These are phyloP conservation scores for Halcyon leucocephala DNA, from an alignment of 2,797 vertebrate genomes.

Conservation along the genomic window DNA sequence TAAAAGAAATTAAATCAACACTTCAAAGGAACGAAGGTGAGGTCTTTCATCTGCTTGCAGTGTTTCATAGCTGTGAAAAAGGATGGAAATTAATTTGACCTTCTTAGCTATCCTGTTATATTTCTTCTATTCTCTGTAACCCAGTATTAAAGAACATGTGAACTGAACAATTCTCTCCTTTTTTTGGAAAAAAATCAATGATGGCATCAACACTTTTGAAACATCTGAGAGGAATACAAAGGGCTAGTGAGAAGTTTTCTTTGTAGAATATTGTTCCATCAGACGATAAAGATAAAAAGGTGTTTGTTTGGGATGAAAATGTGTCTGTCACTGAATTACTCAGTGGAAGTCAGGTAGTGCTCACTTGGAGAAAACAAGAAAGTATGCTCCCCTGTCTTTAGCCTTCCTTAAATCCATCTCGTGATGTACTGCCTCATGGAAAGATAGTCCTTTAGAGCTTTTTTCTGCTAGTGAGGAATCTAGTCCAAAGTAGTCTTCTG, in stretches of 20 bases:
- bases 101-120: background rate
- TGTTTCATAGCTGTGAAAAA: background rate
- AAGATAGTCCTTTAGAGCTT: background rate
- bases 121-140: background rate
- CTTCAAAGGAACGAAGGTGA: background rate
- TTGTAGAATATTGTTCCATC: background rate
- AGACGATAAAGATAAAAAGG: background rate
- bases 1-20: background rate
- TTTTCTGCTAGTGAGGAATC: background rate
- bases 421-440: background rate
- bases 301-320: background rate
- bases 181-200: background rate
- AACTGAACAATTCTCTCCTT: background rate
- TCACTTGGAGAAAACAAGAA: background rate
- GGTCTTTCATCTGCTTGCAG: background rate
- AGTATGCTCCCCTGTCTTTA: background rate
- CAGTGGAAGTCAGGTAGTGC: background rate
- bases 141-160: background rate
- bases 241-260: background rate
- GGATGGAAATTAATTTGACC: background rate
- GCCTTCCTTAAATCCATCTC: background rate
- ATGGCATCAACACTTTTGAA: background rate
- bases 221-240: background rate
- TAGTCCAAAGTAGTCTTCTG: background rate
- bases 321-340: background rate